These are phyloP conservation scores for Ictalurus furcatus DNA, from an alignment of 2,113 vertebrate genomes.

Conservation along the genomic window DNA sequence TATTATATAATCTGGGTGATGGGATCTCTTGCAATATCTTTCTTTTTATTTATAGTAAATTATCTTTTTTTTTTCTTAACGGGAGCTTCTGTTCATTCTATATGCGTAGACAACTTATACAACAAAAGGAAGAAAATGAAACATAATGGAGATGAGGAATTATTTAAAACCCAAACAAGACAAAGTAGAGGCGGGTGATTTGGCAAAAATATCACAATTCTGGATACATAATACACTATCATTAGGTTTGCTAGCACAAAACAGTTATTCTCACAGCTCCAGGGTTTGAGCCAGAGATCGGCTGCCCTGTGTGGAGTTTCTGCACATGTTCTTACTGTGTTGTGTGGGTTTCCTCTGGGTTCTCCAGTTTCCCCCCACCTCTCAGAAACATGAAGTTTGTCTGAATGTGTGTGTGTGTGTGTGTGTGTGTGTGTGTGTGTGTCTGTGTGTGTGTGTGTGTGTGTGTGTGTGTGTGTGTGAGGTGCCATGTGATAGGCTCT, in stretches of 20 bases:
- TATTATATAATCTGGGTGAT: background rate
- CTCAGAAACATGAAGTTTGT: background rate
- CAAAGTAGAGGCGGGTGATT: background rate
- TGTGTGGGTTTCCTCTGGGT: background rate
- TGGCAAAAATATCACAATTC: background rate
- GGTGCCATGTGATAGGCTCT: background rate
- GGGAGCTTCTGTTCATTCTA: conserved; percentile 71
- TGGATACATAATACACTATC: background rate
- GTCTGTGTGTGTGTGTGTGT: background rate
- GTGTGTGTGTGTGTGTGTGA: background rate
- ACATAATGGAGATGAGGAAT: background rate
- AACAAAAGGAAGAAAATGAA: background rate
- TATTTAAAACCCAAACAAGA: background rate
- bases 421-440: background rate
- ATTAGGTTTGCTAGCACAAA: background rate
- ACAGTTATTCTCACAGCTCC: background rate
- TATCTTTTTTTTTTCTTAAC: conserved; percentile 75
- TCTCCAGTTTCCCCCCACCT: background rate
- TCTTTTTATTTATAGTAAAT: conserved; percentile 53
- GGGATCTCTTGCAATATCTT: background rate
- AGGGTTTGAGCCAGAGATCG: background rate
- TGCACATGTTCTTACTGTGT: background rate
- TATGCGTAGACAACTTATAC: conserved; percentile 54
- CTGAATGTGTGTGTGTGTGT: background rate
- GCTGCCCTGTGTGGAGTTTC: background rate